Evolutionary conservation across 2,113 vertebrate species (phyloP), one percentile per base, ranked within the genome.

Genomic region (Vicugna pacos): DNA sequence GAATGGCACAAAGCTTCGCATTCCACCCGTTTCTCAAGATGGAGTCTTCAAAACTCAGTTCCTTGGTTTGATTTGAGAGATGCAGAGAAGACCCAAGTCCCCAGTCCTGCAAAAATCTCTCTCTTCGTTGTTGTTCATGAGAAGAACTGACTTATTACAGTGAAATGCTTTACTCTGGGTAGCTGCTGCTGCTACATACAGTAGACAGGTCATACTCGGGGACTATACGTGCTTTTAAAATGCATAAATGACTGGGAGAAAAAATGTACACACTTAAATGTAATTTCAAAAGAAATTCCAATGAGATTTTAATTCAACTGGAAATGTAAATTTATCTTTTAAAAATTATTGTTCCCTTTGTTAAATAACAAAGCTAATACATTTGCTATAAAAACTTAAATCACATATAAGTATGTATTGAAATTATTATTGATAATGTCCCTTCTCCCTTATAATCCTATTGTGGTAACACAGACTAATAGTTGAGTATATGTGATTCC

Each of bases 241-340:
- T 35, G n/a, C 42, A 62, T 15, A n/a, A 32, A 15, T 54, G 20
- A 86, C 38, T 10, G 81, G 48, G 20, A 56, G 22, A 54, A 58
- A 81, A 76, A 32, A 79, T 9, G 73, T 60, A 62, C 26, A 52
- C 24, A 35, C 32, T 52, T 82, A 15, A 32, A 32, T 46, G 7
- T 15, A 65, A 52, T 92, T 67, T n/a, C 30, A 69, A 76, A 46
- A 86, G 42, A 80, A 89, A 81, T 38, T 48, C 35, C 85, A 38
- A 19, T 20, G 22, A 67, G 28, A 35, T 85, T 80, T 95, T 67
- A 95, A 19, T 65, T 93, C 35, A 80, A 46, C 67, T 67, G 80
- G 58, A 93, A 35, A 30, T 58, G 3, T 85, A 93, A 85, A 75
- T n/a, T 93, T 75, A 54, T 70, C n/a, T 82, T 87, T 81, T 83